Percentiles rank a stretch among this genome's conserved stretches.
Evolutionary conservation across 2,113 vertebrate species (phyloP).

Genomic region (Apodemus sylvaticus): DNA sequence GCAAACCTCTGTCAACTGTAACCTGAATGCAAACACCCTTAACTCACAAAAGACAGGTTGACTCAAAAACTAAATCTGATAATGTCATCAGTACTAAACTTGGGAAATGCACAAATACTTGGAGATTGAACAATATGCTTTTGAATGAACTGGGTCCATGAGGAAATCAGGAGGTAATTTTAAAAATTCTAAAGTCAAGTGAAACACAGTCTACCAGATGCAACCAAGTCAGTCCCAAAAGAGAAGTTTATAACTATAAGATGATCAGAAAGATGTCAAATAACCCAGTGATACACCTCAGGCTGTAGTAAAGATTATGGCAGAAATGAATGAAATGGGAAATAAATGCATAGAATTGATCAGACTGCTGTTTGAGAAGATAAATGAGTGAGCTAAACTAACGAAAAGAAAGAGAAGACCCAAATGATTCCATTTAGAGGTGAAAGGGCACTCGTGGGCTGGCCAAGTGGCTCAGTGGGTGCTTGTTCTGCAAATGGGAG

Average conservation of each 20-base stretch:
- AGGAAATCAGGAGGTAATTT: neutral
- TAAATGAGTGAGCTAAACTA: neutral
- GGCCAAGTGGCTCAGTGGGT: neutral
- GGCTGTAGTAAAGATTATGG: neutral
- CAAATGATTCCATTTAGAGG: neutral
- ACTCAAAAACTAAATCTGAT: neutral
- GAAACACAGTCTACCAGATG: neutral
- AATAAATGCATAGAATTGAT: neutral
- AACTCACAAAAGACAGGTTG: neutral
- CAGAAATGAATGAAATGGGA: neutral
- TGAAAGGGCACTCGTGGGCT: neutral
- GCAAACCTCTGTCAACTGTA: neutral
- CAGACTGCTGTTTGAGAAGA: neutral
- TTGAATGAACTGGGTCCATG: neutral
- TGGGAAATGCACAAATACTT: neutral
- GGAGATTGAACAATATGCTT: neutral
- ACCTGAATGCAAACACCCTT: neutral
- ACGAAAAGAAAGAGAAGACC: neutral
- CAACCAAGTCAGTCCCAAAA: neutral
- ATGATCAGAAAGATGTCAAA: neutral
- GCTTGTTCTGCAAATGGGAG: neutral
- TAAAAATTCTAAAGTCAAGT: neutral
- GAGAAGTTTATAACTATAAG: neutral
- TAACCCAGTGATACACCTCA: neutral
- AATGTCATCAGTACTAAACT: neutral